Evolutionary conservation across 2,888 invertebrate species (phyloP).

Genomic region (Phortica okadai): DNA sequence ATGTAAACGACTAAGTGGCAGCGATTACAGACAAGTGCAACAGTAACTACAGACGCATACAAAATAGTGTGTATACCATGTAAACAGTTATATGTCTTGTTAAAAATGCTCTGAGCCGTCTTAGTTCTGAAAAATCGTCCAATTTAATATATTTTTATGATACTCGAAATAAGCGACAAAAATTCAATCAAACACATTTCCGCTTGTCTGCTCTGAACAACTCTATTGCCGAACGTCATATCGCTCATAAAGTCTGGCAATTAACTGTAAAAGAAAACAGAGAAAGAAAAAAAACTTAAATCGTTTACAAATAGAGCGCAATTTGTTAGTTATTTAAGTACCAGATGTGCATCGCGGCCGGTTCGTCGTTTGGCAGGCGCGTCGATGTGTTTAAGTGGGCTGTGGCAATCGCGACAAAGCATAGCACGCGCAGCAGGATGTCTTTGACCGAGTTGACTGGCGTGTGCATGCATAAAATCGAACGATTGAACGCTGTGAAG

Average conservation of each 20-base stretch:
- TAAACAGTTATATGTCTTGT: no score
- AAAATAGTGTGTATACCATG: no score
- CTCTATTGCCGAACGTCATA: not conserved
- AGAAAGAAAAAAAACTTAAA: not conserved
- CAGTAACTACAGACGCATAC: no score
- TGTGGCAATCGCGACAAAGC: not conserved
- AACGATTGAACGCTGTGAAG: constrained; percentile 18
- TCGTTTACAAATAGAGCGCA: constrained; percentile 3
- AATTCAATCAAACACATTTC: no score
- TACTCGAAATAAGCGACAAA: no score
- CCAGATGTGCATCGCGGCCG: not conserved
- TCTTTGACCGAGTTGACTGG: not conserved
- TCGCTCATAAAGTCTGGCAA: constrained; percentile 18
- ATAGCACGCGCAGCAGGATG: constrained; percentile 13
- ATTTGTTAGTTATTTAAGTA: constrained; percentile 17
- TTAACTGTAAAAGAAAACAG: constrained; percentile 12
- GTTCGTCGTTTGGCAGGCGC: not conserved
- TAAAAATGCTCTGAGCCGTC: no score
- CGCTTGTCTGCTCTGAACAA: no score
- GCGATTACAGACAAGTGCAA: not conserved
- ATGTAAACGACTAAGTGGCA: constrained; percentile 6
- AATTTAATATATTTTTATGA: no score
- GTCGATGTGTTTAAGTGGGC: not conserved
- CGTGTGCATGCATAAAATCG: not conserved
- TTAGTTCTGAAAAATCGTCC: no score